Evolutionary conservation across 2,113 vertebrate species (phyloP).

Genomic region (Caranx ignobilis): DNA sequence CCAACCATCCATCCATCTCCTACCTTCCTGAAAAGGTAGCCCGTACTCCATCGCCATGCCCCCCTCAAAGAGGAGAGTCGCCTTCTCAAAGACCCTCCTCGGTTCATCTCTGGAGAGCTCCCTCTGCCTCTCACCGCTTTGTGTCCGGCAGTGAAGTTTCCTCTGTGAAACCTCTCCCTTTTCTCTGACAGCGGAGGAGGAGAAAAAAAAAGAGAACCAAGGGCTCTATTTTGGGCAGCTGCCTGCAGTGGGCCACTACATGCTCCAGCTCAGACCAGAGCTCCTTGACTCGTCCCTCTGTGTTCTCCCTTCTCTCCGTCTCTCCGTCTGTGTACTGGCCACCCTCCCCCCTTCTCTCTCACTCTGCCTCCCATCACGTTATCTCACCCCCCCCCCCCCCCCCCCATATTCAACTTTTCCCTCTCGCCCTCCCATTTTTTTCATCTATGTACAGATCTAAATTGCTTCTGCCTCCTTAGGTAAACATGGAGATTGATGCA

Average conservation of each 20-base stretch:
- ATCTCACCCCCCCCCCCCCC: slow-evolving; percentile 57
- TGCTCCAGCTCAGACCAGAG: slow-evolving; percentile 53
- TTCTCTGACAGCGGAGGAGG: slow-evolving; percentile 51
- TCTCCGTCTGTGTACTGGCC: slow-evolving; percentile 15
- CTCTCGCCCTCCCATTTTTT: slow-evolving; percentile 32
- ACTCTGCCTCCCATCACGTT: slow-evolving; percentile 62
- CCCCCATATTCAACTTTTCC: slow-evolving; percentile 59
- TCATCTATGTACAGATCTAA: slow-evolving; percentile 48
- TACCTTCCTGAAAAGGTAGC: slow-evolving; percentile 85
- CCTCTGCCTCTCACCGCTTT: slow-evolving; percentile 51
- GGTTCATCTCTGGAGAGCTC: slow-evolving; percentile 78
- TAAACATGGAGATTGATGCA: slow-evolving; percentile 25
- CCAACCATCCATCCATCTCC: slow-evolving; percentile 44
- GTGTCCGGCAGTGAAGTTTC: slow-evolving; percentile 46
- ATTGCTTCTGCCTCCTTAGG: slow-evolving; percentile 21
- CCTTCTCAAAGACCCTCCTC: slow-evolving; percentile 80
- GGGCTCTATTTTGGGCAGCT: slow-evolving; percentile 75
- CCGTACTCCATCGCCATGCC: slow-evolving; percentile 87
- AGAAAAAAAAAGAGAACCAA: slow-evolving; percentile 5
- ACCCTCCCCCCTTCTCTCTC: slow-evolving; percentile 51
- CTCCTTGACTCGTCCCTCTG: slow-evolving; percentile 57
- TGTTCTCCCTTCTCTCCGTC: slow-evolving; percentile 51
- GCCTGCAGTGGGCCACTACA: slow-evolving; percentile 71
- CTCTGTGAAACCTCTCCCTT: slow-evolving; percentile 56
- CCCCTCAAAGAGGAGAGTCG: slow-evolving; percentile 83